Percentiles rank a stretch among this genome's conserved stretches.
Conservation (phyloP, 2,888 invertebrate genomes). For the Mimumesa dahlbomi region DNA sequence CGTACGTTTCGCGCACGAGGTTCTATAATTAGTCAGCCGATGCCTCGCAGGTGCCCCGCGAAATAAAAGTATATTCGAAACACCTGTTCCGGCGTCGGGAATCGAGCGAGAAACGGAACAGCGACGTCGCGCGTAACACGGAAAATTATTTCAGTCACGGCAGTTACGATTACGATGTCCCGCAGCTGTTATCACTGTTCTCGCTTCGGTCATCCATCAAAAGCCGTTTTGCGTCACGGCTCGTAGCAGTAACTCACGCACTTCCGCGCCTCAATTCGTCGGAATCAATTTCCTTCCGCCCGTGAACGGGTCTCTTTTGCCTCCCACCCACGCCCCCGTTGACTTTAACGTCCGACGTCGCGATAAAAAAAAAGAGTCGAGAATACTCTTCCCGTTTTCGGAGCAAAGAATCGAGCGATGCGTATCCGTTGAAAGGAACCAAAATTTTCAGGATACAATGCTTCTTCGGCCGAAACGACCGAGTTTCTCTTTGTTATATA, state of each 20-base stretch:
- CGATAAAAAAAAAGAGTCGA: too few species aligned
- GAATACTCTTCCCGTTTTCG: neutral
- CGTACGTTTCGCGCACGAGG: conserved; percentile 12
- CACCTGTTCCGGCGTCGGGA: conserved; percentile 54
- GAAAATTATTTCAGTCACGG: conserved; percentile 11
- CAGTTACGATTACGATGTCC: conserved; percentile 25
- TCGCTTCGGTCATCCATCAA: conserved; percentile 32
- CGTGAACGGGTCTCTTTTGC: conserved; percentile 12
- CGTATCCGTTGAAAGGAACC: neutral
- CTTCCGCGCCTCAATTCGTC: conserved; percentile 21
- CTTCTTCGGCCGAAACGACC: neutral
- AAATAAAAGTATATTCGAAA: conserved; percentile 50
- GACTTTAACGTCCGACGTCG: neutral
- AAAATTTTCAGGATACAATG: neutral
- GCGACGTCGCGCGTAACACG: neutral
- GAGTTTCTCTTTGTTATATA: conserved; percentile 41
- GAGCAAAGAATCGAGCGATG: neutral
- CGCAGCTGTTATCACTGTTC: conserved; percentile 26
- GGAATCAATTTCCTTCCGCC: too few species aligned
- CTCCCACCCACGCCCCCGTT: neutral
- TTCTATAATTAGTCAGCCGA: conserved; percentile 52
- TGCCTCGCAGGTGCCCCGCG: conserved; percentile 50
- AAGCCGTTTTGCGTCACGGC: conserved; percentile 37
- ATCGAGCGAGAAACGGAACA: too few species aligned
- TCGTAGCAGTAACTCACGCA: conserved; percentile 16